phyloP scores from a whole-genome alignment of 2,113 vertebrate genomes.

The Pachyramphus minor region DNA sequence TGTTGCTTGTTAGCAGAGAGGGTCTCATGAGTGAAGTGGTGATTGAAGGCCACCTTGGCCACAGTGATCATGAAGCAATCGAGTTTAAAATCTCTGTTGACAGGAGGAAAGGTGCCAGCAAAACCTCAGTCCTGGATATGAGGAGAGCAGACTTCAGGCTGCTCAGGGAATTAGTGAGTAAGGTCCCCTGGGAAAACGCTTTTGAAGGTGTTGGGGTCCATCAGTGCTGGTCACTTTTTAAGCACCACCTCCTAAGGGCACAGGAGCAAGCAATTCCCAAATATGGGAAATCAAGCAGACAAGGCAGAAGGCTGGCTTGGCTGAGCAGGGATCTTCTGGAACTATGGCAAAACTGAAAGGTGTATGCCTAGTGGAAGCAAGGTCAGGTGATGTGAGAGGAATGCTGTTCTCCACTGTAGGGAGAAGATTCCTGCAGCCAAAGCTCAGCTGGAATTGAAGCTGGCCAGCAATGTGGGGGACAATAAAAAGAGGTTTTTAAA shows the following conservation, averaged over 20 bases:
- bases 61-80: background rate
- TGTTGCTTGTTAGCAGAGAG: background rate
- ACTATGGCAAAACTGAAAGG: background rate
- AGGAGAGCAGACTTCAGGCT: background rate
- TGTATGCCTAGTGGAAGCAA: background rate
- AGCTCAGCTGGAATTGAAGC: background rate
- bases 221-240: background rate
- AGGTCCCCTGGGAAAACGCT: background rate
- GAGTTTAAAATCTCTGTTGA: background rate
- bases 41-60: background rate
- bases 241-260: background rate
- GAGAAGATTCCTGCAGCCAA: background rate
- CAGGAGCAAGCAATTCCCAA: background rate
- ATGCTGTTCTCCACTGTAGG: background rate
- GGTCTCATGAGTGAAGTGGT: background rate
- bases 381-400: background rate
- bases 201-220: background rate
- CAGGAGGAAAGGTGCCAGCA: background rate
- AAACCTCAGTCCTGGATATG: background rate
- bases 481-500: background rate
- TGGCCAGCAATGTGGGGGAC: background rate
- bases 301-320: background rate
- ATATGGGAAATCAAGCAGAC: background rate
- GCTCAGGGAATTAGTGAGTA: background rate
- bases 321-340: background rate